Conservation (phyloP, 2,113 vertebrate genomes). For the Spea multiplicata region DNA sequence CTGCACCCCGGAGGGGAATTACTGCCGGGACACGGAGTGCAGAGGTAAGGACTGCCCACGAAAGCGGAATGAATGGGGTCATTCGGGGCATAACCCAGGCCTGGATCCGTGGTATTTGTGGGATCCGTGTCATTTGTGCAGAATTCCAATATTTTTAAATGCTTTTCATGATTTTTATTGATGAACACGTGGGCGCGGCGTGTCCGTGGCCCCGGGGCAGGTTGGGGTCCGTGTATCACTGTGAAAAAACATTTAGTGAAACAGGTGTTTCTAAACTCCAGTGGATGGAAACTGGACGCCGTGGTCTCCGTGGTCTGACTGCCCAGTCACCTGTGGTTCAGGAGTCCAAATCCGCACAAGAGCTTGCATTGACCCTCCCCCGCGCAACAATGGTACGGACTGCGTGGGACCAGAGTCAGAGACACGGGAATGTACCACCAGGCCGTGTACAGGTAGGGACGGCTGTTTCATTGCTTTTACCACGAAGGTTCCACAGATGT, state of each 20-base stretch:
- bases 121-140: too few relatives aligned
- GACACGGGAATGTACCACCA: conserved; percentile 61
- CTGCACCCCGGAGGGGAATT: conserved; percentile 81
- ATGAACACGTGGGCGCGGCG: too few relatives aligned
- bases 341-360: conserved; percentile 68
- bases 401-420: conserved; percentile 70
- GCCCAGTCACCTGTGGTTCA: conserved; percentile 73
- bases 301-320: conserved; percentile 86
- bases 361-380: conserved; percentile 70
- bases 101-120: too few relatives aligned
- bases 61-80: too few relatives aligned
- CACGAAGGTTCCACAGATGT: too few relatives aligned
- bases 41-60: conserved; percentile 62
- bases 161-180: too few relatives aligned
- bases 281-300: conserved; percentile 75
- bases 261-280: conserved; percentile 46
- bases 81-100: too few relatives aligned
- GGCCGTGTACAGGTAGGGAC: conserved; percentile 66
- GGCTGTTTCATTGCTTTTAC: not conserved
- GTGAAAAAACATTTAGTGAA: too few relatives aligned
- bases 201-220: too few relatives aligned
- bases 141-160: too few relatives aligned
- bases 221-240: too few relatives aligned
- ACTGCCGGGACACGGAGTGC: conserved; percentile 74
- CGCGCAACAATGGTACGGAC: conserved; percentile 60